These are phyloP conservation scores for Microcaecilia unicolor DNA, from an alignment of 2,797 vertebrate genomes.

Conservation along the genomic window DNA sequence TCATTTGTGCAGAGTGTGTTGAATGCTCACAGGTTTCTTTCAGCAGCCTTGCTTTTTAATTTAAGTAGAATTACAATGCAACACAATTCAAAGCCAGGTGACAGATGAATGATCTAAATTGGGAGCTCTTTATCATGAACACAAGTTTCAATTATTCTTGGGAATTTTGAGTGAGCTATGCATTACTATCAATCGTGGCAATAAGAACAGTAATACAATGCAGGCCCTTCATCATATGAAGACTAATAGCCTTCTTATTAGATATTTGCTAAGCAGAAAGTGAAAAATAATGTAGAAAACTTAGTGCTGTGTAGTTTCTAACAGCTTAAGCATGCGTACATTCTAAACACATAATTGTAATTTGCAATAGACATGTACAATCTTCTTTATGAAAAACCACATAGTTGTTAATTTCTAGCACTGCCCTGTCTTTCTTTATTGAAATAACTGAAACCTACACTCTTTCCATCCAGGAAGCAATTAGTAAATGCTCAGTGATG, in stretches of 20 bases:
- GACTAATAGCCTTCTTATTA: background rate
- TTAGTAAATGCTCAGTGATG: too few relatives aligned
- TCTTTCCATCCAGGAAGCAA: too few relatives aligned
- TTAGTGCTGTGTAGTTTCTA: constrained; percentile 8
- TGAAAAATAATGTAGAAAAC: constrained; percentile 3
- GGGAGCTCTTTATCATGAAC: background rate
- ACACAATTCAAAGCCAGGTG: constrained; percentile 5
- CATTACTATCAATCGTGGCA: background rate
- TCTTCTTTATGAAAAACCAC: too few relatives aligned
- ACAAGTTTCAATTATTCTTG: constrained; percentile 4
- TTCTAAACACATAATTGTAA: background rate
- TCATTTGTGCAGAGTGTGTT: too few relatives aligned
- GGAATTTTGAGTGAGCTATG: background rate
- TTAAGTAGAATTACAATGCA: constrained; percentile 1
- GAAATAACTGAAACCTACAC: too few relatives aligned
- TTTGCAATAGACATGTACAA: too few relatives aligned
- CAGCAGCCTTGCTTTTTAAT: background rate
- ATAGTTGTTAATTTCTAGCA: too few relatives aligned
- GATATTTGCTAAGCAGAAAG: background rate
- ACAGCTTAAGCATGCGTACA: constrained; percentile 8
- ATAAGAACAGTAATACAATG: constrained; percentile 11
- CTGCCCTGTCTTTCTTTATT: too few relatives aligned
- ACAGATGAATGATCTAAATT: constrained; percentile 7
- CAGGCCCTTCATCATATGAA: background rate
- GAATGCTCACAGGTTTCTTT: background rate